Percentiles rank a stretch among this genome's conserved stretches.
Evolutionary conservation across 2,888 invertebrate species (phyloP).

Genomic region (Drosophila sordidula): DNA sequence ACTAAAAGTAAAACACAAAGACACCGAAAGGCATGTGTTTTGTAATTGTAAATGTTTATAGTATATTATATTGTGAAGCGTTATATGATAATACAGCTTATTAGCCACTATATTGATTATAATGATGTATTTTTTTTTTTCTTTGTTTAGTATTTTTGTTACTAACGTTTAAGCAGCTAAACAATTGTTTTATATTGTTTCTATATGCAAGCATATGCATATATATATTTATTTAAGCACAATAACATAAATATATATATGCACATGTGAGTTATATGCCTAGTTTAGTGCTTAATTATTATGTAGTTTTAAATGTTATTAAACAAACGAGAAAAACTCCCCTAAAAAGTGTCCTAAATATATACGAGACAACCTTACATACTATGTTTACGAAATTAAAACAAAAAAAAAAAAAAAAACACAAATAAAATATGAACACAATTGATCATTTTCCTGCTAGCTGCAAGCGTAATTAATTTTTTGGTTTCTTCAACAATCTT

Average conservation of each 20-base stretch:
- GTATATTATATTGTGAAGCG: conserved; percentile 44
- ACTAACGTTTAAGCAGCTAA: conserved; percentile 68
- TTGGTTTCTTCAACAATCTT: conserved; percentile 17
- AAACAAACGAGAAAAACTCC: conserved; percentile 21
- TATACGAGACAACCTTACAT: conserved; percentile 53
- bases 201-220: conserved; percentile 35
- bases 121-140: conserved; percentile 35
- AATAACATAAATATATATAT: conserved; percentile 15
- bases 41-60: conserved; percentile 61
- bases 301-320: conserved; percentile 76
- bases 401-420: conserved; percentile 11
- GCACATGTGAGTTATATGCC: conserved; percentile 41
- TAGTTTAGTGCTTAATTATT: conserved; percentile 77
- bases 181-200: conserved; percentile 61
- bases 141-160: conserved; percentile 52
- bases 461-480: conserved; percentile 42
- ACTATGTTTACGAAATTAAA: conserved; percentile 28
- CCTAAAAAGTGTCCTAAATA: conserved; percentile 29
- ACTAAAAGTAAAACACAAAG: conserved; percentile 4
- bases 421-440: conserved; percentile 45
- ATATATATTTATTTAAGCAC: conserved; percentile 20
- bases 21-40: conserved; percentile 38
- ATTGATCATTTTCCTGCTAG: conserved; percentile 38
- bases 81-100: conserved; percentile 49
- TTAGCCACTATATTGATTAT: conserved; percentile 53